Evolutionary conservation across 2,113 vertebrate species (phyloP).

Genomic region (Otis tarda): DNA sequence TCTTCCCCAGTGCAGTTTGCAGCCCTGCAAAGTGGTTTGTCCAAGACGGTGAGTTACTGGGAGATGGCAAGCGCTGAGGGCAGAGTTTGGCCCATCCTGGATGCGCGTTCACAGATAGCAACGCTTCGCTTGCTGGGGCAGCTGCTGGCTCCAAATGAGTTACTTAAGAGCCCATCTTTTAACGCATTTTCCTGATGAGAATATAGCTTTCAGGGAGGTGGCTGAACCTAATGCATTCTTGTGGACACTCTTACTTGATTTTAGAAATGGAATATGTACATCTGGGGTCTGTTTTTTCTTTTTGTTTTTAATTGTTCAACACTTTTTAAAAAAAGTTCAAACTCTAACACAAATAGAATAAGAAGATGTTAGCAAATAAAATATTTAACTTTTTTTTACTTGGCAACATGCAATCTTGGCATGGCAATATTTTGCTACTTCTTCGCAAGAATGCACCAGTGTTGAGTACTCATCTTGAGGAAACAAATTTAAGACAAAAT

Average conservation of each 20-base stretch:
- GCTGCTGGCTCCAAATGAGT: not conserved
- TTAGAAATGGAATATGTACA: not conserved
- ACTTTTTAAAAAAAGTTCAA: not conserved
- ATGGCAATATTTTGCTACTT: not conserved
- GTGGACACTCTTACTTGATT: not conserved
- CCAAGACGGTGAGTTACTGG: not conserved
- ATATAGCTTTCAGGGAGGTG: not conserved
- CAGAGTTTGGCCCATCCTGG: not conserved
- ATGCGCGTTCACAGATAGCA: fast-evolving
- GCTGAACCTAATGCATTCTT: not conserved
- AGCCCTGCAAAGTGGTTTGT: not conserved
- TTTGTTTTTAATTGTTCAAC: not conserved
- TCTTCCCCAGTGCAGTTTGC: not conserved
- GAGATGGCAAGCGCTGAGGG: not conserved
- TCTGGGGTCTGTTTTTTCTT: not conserved
- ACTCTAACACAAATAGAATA: not conserved
- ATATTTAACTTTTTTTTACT: not conserved
- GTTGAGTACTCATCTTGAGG: not conserved
- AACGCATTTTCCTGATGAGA: not conserved
- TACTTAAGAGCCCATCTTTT: not conserved
- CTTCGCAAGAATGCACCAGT: not conserved
- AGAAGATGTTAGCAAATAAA: not conserved
- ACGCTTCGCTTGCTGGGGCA: fast-evolving
- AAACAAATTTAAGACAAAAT: not conserved
- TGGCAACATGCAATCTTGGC: not conserved